Evolutionary conservation across 2,113 vertebrate species (phyloP).

Genomic region (Thunnus maccoyii): DNA sequence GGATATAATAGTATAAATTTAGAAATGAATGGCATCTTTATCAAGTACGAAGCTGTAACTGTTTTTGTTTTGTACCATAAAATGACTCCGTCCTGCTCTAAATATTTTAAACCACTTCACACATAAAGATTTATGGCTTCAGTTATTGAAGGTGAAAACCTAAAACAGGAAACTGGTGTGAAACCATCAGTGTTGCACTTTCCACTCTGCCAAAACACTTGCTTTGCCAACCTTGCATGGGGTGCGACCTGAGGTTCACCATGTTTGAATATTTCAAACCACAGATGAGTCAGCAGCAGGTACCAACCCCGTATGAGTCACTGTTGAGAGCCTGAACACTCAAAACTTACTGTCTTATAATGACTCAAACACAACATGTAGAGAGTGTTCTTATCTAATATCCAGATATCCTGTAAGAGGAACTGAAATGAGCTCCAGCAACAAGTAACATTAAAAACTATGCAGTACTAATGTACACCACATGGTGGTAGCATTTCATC

Average conservation of each 20-base stretch:
- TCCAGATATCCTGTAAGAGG: not conserved
- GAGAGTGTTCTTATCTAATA: not conserved
- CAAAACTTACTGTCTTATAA: not conserved
- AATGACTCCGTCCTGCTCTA: not conserved
- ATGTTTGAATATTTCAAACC: slow-evolving; percentile 9
- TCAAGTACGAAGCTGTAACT: not conserved
- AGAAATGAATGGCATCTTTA: not conserved
- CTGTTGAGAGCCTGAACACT: not conserved
- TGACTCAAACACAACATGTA: not conserved
- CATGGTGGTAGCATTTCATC: slow-evolving; percentile 54
- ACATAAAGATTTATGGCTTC: not conserved
- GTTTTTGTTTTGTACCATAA: not conserved
- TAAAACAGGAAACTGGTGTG: not conserved
- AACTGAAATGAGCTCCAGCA: not conserved
- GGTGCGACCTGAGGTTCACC: not conserved
- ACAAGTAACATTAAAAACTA: not conserved
- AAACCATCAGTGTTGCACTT: not conserved
- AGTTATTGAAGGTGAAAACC: not conserved
- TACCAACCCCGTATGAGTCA: not conserved
- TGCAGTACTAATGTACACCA: slow-evolving; percentile 43
- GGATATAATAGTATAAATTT: too few relatives aligned
- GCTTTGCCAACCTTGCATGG: not conserved
- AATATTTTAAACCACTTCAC: not conserved
- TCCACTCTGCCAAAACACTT: not conserved
- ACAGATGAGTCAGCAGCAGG: slow-evolving; percentile 7